Conservation (phyloP, 2,888 invertebrate genomes). For the Panorpa germanica region DNA sequence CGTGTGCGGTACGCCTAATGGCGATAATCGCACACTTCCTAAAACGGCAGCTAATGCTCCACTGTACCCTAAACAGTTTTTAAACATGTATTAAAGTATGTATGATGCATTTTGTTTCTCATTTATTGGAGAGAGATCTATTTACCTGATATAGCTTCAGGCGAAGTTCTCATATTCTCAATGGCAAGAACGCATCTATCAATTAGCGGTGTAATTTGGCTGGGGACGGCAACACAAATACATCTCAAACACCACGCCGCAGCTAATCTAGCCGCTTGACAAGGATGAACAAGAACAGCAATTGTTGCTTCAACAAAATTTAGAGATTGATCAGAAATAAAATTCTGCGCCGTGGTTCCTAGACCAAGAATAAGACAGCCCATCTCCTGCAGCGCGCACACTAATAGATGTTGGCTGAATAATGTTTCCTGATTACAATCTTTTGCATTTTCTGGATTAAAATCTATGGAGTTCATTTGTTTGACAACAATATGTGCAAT, state of each 20-base stretch:
- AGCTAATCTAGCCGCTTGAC: constrained; percentile 79
- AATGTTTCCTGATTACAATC: constrained; percentile 80
- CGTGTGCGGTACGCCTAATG: constrained; percentile 87
- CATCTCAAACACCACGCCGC: constrained; percentile 91
- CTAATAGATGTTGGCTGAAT: constrained; percentile 76
- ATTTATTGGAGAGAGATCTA: background rate
- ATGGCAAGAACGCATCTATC: constrained; percentile 78
- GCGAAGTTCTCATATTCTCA: constrained; percentile 76
- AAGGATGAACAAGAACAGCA: constrained; percentile 75
- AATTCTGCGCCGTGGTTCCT: constrained; percentile 85
- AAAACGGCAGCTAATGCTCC: constrained; percentile 85
- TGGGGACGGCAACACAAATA: constrained; percentile 84
- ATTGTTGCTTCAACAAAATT: constrained; percentile 42
- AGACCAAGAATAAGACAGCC: constrained; percentile 76
- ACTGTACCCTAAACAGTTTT: constrained; percentile 60
- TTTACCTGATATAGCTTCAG: constrained; percentile 58
- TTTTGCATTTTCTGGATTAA: constrained; percentile 81
- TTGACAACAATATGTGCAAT: constrained; percentile 79
- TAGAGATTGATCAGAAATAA: constrained; percentile 72
- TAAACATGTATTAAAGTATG: constrained; percentile 2
- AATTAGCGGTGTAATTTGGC: constrained; percentile 82
- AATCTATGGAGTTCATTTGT: constrained; percentile 90
- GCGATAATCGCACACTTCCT: constrained; percentile 77
- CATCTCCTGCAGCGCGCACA: constrained; percentile 88
- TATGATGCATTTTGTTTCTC: background rate